Base-by-base conservation (phyloP, 2,888 invertebrate genomes). In the Augochlorella aurata region DNA sequence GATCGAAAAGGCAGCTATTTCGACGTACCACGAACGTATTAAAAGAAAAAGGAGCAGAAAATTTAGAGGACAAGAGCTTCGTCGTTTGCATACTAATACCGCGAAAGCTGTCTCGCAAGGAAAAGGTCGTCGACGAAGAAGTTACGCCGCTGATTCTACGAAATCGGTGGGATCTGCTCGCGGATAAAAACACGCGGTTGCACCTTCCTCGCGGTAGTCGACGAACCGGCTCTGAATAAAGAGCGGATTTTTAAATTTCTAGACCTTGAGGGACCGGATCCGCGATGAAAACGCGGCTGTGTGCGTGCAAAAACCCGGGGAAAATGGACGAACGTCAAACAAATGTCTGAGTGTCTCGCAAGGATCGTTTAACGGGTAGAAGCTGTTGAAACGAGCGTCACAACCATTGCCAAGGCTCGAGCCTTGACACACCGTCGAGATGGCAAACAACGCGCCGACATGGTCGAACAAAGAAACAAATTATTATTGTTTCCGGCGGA, bases 171-270 rank as follows among this genome's bases (percentile, higher is more conserved):
- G 18, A 63, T 63, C 38, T 18, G 29, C 63, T 38, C 45, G 44
- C 10, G 47, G 52, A 29, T n/a, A 54, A 54, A 72, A 50, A 58
- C 50, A 67, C 38, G 47, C 38, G 47, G 67, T 44, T 50, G 61
- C 67, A 45, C 52, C 45, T 63, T 47, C 52, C 24, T 24, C 21
- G 65, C 49, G 54, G 66, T 74, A 76, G 81, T 69, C 38, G 85
- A 38, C 47, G 29, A 78, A 85, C 84, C 85, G 85, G 85, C 73
- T 84, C 65, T 61, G 80, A 58, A 78, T 77, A 79, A 84, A 80
- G 83, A 79, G 68, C 68, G 67, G 38, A 84, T 82, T 85, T 80
- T 85, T 74, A 80, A 65, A 67, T 74, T 84, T 76, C 70, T 72
- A 69, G 85, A 85, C 86, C 85, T 79, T 78, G 86, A 85, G 58